Conservation (phyloP, 2,888 invertebrate genomes). For the Hedychridium roseum region DNA sequence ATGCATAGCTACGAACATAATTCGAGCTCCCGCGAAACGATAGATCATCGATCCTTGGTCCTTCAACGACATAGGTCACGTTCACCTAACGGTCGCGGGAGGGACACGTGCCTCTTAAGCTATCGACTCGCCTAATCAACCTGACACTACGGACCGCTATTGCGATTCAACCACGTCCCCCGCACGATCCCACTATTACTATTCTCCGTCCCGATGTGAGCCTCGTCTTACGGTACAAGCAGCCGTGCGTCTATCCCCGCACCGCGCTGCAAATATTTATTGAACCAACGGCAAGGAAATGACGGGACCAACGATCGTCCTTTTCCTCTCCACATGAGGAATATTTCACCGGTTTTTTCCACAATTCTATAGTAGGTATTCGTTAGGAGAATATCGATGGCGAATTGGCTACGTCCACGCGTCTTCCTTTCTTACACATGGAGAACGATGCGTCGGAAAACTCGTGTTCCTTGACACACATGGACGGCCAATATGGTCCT, state of each 20-base stretch:
- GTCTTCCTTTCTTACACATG: neutral
- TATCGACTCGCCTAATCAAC: slow-evolving; percentile 41
- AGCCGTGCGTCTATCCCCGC: no score
- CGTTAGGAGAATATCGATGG: no score
- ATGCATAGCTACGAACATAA: slow-evolving; percentile 41
- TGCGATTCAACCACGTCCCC: slow-evolving; percentile 27
- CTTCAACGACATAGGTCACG: slow-evolving; percentile 45
- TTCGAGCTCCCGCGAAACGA: slow-evolving; percentile 43
- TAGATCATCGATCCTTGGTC: slow-evolving; percentile 40
- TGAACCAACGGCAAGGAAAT: no score
- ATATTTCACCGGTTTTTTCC: neutral
- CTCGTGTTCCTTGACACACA: slow-evolving; percentile 21
- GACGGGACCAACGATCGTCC: neutral
- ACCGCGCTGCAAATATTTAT: no score
- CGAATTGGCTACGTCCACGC: no score
- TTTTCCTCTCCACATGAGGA: neutral
- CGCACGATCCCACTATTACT: slow-evolving; percentile 7
- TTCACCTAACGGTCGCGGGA: slow-evolving; percentile 45
- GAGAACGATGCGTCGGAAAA: slow-evolving; percentile 13
- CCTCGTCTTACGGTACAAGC: slow-evolving; percentile 12
- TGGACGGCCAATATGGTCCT: no score
- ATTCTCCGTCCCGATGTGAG: slow-evolving; percentile 12
- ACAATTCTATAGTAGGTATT: no score
- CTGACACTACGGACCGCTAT: slow-evolving; percentile 40
- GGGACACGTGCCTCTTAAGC: slow-evolving; percentile 41